Evolutionary conservation across 1,140 invertebrate genomes (phyloP).

Genomic region (Colletes gigas): DNA sequence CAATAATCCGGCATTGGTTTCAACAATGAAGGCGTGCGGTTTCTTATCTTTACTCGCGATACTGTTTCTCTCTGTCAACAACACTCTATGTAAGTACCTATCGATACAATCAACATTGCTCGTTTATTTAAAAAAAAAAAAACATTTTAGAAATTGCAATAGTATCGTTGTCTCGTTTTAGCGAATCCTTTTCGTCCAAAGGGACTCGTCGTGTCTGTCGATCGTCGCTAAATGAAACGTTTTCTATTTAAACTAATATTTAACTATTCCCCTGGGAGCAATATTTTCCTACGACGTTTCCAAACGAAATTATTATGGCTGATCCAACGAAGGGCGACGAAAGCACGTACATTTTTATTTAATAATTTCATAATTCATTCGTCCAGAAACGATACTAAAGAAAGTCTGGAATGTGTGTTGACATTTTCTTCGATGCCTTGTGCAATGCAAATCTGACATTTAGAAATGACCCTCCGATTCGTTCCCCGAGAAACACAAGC

Average conservation of each 20-base stretch:
- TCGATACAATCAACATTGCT: too few relatives aligned
- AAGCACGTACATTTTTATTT: too few relatives aligned
- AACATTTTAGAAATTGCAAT: not conserved
- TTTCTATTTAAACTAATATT: not conserved
- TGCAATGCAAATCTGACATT: slow-evolving; percentile 38
- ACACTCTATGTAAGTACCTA: slow-evolving; percentile 40
- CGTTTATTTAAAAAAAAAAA: too few relatives aligned
- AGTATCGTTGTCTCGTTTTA: not conserved
- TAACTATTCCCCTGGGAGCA: not conserved
- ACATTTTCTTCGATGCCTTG: slow-evolving; percentile 26
- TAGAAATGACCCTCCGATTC: not conserved
- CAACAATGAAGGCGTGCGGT: slow-evolving; percentile 32
- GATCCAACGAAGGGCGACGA: not conserved
- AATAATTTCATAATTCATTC: too few relatives aligned
- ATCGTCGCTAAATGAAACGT: too few relatives aligned
- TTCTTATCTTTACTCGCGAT: slow-evolving; percentile 36
- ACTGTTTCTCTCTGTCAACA: slow-evolving; percentile 20
- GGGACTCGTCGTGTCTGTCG: too few relatives aligned
- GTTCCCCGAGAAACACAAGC: not conserved
- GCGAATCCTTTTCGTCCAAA: not conserved
- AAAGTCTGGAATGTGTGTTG: slow-evolving; percentile 29
- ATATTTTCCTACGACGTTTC: not conserved
- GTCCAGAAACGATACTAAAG: not conserved
- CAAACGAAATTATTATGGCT: not conserved
- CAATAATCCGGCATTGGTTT: slow-evolving; percentile 27